Conservation (phyloP, 2,797 vertebrate genomes). For the Catostomus latipinnis region DNA sequence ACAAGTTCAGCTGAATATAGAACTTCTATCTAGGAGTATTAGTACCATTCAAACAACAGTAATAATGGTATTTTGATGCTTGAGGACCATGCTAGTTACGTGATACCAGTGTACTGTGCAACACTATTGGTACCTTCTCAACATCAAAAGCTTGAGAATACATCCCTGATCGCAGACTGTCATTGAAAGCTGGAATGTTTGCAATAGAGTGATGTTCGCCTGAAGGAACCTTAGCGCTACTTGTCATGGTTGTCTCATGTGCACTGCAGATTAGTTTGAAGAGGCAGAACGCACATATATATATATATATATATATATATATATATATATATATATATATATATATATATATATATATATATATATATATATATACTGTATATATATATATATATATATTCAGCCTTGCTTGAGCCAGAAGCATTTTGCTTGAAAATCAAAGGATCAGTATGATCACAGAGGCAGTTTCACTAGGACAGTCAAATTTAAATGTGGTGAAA, state of each 20-base stretch:
- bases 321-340: too few species aligned
- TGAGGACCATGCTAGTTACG: too few species aligned
- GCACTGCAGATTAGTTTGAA: conserved; percentile 6
- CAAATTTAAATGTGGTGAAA: background rate
- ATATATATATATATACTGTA: too few species aligned
- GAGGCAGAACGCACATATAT: background rate
- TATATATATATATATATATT: too few species aligned
- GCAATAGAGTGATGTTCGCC: conserved; percentile 8
- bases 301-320: background rate
- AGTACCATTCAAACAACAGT: too few species aligned
- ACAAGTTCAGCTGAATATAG: too few species aligned
- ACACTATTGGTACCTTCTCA: conserved; percentile 9
- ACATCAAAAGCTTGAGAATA: conserved; percentile 20
- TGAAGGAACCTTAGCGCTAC: conserved; percentile 20
- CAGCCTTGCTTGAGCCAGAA: conserved; percentile 15
- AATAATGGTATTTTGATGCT: too few species aligned
- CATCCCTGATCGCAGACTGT: conserved; percentile 25
- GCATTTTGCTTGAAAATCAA: conserved; percentile 30
- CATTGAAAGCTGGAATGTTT: conserved; percentile 13
- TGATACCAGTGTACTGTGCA: too few species aligned
- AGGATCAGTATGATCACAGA: conserved; percentile 28
- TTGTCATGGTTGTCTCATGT: conserved; percentile 23
- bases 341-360: background rate
- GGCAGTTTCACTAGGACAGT: conserved; percentile 22
- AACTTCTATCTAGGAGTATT: too few species aligned